Percentiles rank a stretch among this genome's conserved stretches.
Conservation (phyloP, 92 coral and sea anemone genomes). For the Ricordea florida region DNA sequence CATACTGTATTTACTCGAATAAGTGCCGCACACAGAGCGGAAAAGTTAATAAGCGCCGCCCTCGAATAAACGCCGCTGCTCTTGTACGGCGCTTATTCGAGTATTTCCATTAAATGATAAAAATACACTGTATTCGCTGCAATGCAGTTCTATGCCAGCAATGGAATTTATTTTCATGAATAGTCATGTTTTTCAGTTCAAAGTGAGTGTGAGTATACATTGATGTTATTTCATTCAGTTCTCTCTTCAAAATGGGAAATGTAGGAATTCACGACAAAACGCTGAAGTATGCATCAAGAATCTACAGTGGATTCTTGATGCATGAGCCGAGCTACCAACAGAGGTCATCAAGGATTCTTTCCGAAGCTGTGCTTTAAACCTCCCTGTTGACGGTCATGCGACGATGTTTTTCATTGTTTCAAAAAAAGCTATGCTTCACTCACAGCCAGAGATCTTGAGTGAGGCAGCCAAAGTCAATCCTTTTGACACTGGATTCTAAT, state of each 20-base stretch:
- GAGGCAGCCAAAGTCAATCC: constrained; percentile 52
- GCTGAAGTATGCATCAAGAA: no score
- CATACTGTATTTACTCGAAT: no score
- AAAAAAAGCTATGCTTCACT: constrained; percentile 55
- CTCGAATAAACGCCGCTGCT: constrained; percentile 60
- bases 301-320: constrained; percentile 69
- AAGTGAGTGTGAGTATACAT: no score
- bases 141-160: no score
- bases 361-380: constrained; percentile 50
- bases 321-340: constrained; percentile 59
- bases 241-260: no score
- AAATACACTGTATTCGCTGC: no score
- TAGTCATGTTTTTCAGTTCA: not conserved
- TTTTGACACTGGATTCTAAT: constrained; percentile 40
- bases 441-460: constrained; percentile 52
- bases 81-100: no score
- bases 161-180: no score
- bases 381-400: constrained; percentile 56
- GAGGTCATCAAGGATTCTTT: constrained; percentile 55
- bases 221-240: no score
- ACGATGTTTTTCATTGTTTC: constrained; percentile 63
- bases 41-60: constrained; percentile 51
- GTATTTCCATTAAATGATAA: no score
- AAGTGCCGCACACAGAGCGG: no score
- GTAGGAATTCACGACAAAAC: no score